A percentile compares a stretch with the other conserved stretches of the same genome.
phyloP scores from a whole-genome alignment of 2,797 vertebrate genomes.

The Gambusia yucatana region DNA sequence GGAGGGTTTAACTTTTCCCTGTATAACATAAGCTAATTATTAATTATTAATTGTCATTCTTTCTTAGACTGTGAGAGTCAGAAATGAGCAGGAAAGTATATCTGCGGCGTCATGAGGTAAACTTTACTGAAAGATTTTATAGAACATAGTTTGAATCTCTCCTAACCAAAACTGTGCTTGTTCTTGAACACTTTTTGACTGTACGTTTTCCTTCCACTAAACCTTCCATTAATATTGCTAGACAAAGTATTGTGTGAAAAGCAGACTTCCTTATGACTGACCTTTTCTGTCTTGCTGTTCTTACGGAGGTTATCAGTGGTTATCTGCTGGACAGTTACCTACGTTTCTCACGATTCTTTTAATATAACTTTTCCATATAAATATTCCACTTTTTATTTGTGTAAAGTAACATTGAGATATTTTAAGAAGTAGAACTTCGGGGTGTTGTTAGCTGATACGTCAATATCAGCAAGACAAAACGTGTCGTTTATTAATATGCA shows the following conservation, averaged over 20 bases:
- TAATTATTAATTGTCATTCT: not conserved
- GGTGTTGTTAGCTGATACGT: not conserved
- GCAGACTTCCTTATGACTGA: not conserved
- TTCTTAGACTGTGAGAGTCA: not conserved
- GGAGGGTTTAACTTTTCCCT: not conserved
- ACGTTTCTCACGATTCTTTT: not conserved
- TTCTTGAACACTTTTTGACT: not conserved
- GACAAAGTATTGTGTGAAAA: not conserved
- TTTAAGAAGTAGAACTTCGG: not conserved
- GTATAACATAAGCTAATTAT: not conserved
- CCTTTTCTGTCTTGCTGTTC: not conserved
- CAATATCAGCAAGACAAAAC: not conserved
- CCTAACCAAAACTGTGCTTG: not conserved
- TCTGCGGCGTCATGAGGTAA: not conserved
- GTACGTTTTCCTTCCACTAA: not conserved
- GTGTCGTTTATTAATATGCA: not conserved
- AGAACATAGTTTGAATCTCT: not conserved
- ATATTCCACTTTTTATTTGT: not conserved
- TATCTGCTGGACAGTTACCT: not conserved
- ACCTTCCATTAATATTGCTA: not conserved
- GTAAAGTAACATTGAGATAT: not conserved
- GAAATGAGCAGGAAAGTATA: not conserved
- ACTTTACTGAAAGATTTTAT: not conserved
- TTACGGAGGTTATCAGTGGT: not conserved
- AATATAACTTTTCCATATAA: not conserved